Conservation (phyloP, 2,113 vertebrate species). For the Isichthys henryi region DNA sequence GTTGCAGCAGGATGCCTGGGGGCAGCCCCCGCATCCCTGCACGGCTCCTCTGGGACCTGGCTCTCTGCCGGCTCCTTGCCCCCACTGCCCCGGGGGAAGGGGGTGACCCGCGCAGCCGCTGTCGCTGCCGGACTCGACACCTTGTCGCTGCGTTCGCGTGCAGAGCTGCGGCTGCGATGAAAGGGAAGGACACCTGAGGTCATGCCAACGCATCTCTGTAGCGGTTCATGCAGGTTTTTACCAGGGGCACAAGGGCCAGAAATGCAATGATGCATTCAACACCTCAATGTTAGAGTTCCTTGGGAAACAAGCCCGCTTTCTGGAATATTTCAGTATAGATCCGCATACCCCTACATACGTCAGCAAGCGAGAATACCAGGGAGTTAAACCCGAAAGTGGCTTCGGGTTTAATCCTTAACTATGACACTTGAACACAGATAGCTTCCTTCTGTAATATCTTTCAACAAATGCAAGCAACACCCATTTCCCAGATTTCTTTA, state of each 20-base stretch:
- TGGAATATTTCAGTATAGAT: too few species aligned
- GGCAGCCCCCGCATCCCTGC: constrained; percentile 63
- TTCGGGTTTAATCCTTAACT: too few species aligned
- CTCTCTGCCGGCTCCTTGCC: constrained; percentile 76
- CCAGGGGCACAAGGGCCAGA: background rate
- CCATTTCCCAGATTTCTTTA: too few species aligned
- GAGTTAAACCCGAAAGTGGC: too few species aligned
- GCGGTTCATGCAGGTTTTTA: background rate
- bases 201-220: background rate
- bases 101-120: constrained; percentile 52
- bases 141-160: constrained; percentile 85
- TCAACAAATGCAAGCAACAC: too few species aligned
- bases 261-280: background rate
- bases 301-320: too few species aligned
- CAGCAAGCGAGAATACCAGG: too few species aligned
- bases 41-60: constrained; percentile 68
- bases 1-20: constrained; percentile 70
- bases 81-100: constrained; percentile 68
- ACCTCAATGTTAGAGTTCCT: background rate
- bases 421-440: too few species aligned
- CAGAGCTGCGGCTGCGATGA: constrained; percentile 58
- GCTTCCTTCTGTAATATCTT: too few species aligned
- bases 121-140: constrained; percentile 52
- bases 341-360: too few species aligned
- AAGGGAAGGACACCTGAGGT: background rate